Percentiles rank a stretch among this genome's conserved stretches.
These are phyloP conservation scores for Heteromormyrus szaboi DNA, from an alignment of 2,797 vertebrate species.

Conservation along the genomic window DNA sequence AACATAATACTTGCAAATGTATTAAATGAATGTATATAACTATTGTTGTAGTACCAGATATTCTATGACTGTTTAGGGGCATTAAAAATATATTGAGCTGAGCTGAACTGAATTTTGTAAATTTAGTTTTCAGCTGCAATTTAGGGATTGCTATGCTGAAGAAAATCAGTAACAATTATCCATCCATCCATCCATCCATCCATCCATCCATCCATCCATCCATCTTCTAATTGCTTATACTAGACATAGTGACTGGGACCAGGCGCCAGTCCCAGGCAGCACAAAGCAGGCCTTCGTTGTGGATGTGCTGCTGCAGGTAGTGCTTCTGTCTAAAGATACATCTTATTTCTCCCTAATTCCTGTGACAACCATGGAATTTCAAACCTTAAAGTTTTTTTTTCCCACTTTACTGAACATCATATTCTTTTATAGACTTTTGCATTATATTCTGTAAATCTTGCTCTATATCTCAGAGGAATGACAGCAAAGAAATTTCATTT, in stretches of 20 bases:
- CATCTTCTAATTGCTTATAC: background rate
- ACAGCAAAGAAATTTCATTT: background rate
- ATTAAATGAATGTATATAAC: background rate
- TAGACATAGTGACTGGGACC: background rate
- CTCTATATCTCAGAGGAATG: background rate
- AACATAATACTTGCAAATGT: background rate
- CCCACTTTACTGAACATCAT: background rate
- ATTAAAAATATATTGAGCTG: background rate
- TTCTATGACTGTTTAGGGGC: background rate
- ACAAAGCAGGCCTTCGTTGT: background rate
- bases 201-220: background rate
- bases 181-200: background rate
- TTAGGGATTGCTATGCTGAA: background rate
- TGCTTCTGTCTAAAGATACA: background rate
- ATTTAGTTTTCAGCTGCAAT: background rate
- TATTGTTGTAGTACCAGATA: background rate
- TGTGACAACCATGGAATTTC: background rate
- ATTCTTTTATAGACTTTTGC: background rate
- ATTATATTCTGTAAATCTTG: slow-evolving; percentile 10
- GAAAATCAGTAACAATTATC: background rate
- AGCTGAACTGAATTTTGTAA: background rate
- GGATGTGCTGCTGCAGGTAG: background rate
- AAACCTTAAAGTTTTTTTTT: background rate
- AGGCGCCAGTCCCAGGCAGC: background rate
- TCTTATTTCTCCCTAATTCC: background rate